Evolutionary conservation across 2,797 vertebrate genomes (phyloP).

Genomic region (Myotis daubentonii): DNA sequence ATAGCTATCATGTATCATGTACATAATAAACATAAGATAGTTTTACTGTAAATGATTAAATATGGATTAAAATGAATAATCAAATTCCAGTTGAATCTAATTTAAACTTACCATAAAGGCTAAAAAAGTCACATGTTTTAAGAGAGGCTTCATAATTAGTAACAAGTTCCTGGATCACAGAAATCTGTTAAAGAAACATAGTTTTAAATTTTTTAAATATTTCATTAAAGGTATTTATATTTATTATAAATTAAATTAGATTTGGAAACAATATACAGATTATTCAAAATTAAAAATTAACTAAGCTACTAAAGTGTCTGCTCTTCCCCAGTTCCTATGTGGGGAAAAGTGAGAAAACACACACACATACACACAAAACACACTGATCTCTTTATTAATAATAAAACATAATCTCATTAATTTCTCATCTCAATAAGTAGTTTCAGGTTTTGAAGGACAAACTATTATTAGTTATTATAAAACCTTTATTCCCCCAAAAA

Average conservation of each 20-base stretch:
- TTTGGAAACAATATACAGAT: constrained; percentile 13
- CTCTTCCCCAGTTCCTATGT: neutral
- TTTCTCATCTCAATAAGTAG: neutral
- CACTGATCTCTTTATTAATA: neutral
- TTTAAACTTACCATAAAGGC: constrained; percentile 83
- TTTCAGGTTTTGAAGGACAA: neutral
- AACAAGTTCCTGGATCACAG: constrained; percentile 88
- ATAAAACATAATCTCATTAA: neutral
- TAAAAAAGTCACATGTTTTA: constrained; percentile 87
- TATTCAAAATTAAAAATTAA: constrained; percentile 41
- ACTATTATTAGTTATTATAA: constrained; percentile 20
- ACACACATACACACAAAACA: neutral
- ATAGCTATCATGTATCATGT: neutral
- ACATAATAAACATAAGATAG: constrained; percentile 48
- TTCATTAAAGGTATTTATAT: constrained; percentile 44
- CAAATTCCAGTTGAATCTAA: constrained; percentile 35
- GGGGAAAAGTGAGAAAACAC: neutral
- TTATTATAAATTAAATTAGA: constrained; percentile 44
- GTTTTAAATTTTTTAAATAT: constrained; percentile 43
- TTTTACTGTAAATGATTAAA: constrained; percentile 46
- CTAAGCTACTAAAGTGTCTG: neutral
- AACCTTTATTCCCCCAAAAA: neutral
- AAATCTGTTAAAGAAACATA: constrained; percentile 83
- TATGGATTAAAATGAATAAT: constrained; percentile 48
- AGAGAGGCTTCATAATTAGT: constrained; percentile 88